Percentiles rank a stretch among this genome's conserved stretches.
phyloP scores from a whole-genome alignment of 2,113 vertebrate genomes.

The Anser brachyrhynchus region DNA sequence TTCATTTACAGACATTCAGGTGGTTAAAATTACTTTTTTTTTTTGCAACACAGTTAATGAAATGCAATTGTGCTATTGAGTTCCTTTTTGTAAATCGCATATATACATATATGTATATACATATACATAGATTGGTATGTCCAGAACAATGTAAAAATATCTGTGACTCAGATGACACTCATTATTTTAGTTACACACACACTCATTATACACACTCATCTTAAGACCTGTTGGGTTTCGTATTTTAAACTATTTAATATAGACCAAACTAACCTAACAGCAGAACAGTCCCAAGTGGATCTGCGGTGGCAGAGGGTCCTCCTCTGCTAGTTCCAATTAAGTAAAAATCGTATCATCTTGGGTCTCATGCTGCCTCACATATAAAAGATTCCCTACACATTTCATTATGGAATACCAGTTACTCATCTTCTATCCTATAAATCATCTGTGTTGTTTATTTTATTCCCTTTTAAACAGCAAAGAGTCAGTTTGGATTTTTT shows the following conservation, averaged over 20 bases:
- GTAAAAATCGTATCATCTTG: not conserved
- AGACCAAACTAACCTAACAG: not conserved
- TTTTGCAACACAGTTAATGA: not conserved
- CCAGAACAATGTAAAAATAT: not conserved
- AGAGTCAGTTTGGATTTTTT: not conserved
- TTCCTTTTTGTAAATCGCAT: not conserved
- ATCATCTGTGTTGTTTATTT: not conserved
- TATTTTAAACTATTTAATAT: not conserved
- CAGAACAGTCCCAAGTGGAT: not conserved
- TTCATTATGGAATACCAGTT: not conserved
- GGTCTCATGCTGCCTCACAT: not conserved
- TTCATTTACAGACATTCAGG: not conserved
- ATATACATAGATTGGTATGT: not conserved
- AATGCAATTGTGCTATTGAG: not conserved
- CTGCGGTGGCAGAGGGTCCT: not conserved
- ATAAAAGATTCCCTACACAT: not conserved
- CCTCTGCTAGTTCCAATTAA: not conserved
- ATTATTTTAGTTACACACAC: not conserved
- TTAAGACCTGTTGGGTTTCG: not conserved
- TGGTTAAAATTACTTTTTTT: not conserved
- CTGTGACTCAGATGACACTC: not conserved
- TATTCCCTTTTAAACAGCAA: not conserved
- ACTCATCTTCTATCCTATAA: not conserved
- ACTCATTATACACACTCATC: not conserved
- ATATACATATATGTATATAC: too few species aligned